Conservation (phyloP, 1,140 invertebrate species). For the Ceratosolen fusciceps region DNA sequence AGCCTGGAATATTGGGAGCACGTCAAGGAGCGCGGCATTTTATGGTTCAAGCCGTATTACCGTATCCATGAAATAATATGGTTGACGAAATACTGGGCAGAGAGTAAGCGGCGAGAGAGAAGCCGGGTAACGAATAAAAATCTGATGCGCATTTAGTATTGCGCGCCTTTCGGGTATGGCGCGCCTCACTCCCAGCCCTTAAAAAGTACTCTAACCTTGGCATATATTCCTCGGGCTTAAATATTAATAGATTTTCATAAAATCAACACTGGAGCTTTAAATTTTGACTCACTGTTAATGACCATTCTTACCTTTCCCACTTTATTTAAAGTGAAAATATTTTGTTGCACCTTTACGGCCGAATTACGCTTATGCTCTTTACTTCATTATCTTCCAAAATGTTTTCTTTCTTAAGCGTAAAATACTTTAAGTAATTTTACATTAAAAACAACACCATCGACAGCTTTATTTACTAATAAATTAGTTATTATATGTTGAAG, state of each 20-base stretch:
- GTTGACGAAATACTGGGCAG: background rate
- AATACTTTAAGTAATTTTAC: background rate
- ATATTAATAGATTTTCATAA: background rate
- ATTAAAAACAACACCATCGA: background rate
- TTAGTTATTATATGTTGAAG: background rate
- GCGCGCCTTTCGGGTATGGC: background rate
- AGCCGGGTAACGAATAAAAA: background rate
- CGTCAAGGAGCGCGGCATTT: too few relatives aligned
- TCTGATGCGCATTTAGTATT: background rate
- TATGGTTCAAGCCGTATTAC: too few relatives aligned
- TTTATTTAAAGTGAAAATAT: conserved; percentile 8
- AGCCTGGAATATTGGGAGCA: background rate
- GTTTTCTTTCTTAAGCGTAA: background rate
- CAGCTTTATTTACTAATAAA: background rate
- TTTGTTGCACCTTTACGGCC: background rate
- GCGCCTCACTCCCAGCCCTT: background rate
- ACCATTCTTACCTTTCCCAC: background rate
- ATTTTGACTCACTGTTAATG: background rate
- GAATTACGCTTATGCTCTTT: background rate
- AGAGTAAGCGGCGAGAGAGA: background rate
- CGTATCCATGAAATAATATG: background rate
- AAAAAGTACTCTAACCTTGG: background rate
- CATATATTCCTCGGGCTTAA: background rate
- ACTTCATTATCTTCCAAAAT: background rate
- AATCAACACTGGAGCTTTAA: background rate